Base-by-base conservation (phyloP, 2,888 invertebrate species). In the Pseudoips prasinana region DNA sequence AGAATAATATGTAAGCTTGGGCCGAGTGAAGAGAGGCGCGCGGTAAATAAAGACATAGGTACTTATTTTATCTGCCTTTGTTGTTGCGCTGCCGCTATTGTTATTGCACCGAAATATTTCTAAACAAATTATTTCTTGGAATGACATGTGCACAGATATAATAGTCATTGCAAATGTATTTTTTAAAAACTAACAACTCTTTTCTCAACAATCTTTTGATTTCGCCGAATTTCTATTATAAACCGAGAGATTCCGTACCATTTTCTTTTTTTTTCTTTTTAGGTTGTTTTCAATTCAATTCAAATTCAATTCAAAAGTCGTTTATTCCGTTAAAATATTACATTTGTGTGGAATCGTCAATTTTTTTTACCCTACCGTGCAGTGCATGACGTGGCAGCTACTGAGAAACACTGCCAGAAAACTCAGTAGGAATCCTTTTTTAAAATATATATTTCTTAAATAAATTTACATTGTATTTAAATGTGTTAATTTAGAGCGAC, bases 101-200 rank as follows among this genome's bases (percentile, higher is more conserved):
- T 33, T 33, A 26, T 26, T 26, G 26, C 33, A 26, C 33, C 26
- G 33, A 26, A 22, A 33, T 26, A 33, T 33, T 33, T 33, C 26
- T 26, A 33, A 33, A 33, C 26, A 33, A 33, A 33, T 33, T 26
- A 33, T 26, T 33, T 33, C 26, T 33, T 33, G 26, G 33, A 26
- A 33, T 26, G 33, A 22, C 31, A 31, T 31, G 31, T 31, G 31
- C 31, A 31, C 31, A 31, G 31, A 31, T 31, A 31, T 31, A 31
- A 32, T 32, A 32, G 32, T 32, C 32, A 32, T 32, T 32, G 32
- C 32, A 32, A 32, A 32, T 32, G 32, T 32, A 32, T 32, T 32
- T 32, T 32, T 32, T 25, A 25, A 32, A 32, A 32, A 32, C 25
- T 32, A 32, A 32, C 32, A 32, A 32, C 32, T 32, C 32, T 32